Conservation (phyloP, 2,888 invertebrate genomes). For the Protula sp. region DNA sequence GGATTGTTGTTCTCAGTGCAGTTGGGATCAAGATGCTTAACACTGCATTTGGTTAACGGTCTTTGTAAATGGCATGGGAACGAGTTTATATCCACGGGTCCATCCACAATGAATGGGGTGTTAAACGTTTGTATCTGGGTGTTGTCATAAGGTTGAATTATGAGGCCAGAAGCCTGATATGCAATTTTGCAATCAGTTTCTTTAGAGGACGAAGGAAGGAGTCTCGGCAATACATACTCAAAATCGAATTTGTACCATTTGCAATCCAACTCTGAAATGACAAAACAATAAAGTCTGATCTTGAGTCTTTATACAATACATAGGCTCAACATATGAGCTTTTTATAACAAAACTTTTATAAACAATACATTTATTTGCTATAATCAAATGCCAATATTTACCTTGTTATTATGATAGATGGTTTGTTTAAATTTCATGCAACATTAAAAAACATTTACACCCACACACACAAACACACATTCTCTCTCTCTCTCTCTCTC, state of each 20-base stretch:
- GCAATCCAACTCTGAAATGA: constrained; percentile 6
- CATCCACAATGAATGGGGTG: constrained; percentile 3
- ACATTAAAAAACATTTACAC: too few species aligned
- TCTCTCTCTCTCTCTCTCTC: too few species aligned
- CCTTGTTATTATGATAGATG: too few species aligned
- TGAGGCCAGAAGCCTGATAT: constrained; percentile 2
- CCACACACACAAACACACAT: too few species aligned
- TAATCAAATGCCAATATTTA: too few species aligned
- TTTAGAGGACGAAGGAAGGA: constrained; percentile 3
- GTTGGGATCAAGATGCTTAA: not conserved
- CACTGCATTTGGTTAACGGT: not conserved
- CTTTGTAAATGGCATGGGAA: not conserved
- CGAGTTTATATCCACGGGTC: constrained; percentile 2
- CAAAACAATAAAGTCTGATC: too few species aligned
- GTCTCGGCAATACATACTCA: constrained; percentile 5
- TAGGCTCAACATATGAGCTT: too few species aligned
- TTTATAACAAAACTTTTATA: too few species aligned
- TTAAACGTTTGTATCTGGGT: constrained; percentile 3
- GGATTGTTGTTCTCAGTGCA: too few species aligned
- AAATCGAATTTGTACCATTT: constrained; percentile 10
- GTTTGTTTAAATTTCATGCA: too few species aligned
- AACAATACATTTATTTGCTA: too few species aligned
- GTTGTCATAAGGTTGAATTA: not conserved
- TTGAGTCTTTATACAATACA: too few species aligned
- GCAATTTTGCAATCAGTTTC: not conserved